These are phyloP conservation scores for Micoletzkya japonica DNA, from an alignment of 2,888 invertebrate species.

Conservation along the genomic window DNA sequence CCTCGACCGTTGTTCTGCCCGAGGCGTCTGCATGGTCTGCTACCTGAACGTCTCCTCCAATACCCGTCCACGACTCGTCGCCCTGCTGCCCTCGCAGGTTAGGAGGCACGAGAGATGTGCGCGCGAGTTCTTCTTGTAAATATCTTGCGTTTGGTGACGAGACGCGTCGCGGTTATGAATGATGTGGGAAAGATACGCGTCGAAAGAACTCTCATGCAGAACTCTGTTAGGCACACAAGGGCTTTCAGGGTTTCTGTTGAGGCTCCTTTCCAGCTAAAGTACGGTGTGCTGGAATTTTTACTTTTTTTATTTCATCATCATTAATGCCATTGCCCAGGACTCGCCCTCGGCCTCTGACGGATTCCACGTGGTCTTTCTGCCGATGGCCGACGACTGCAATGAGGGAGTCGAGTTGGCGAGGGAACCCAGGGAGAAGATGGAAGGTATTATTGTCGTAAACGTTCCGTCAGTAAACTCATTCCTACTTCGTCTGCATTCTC, in stretches of 20 bases:
- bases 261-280: neutral
- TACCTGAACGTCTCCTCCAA: constrained; percentile 10
- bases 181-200: too few species aligned
- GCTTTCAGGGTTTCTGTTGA: neutral
- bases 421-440: neutral
- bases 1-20: constrained; percentile 32
- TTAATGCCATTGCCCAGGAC: constrained; percentile 16
- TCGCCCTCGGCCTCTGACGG: constrained; percentile 38
- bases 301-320: neutral
- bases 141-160: neutral
- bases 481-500: neutral
- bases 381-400: constrained; percentile 34
- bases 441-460: neutral
- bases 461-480: neutral
- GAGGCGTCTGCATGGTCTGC: constrained; percentile 24
- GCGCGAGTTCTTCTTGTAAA: neutral
- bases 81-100: constrained; percentile 14
- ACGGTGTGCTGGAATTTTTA: neutral
- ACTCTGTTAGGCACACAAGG: too few species aligned
- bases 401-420: constrained; percentile 18
- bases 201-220: too few species aligned
- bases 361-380: constrained; percentile 35
- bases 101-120: neutral
- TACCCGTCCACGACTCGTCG: constrained; percentile 24
- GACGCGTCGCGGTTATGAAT: neutral